Percentiles rank a stretch among this genome's conserved stretches.
Conservation (phyloP, 2,888 invertebrate genomes). For the Notocelia uddmanniana region DNA sequence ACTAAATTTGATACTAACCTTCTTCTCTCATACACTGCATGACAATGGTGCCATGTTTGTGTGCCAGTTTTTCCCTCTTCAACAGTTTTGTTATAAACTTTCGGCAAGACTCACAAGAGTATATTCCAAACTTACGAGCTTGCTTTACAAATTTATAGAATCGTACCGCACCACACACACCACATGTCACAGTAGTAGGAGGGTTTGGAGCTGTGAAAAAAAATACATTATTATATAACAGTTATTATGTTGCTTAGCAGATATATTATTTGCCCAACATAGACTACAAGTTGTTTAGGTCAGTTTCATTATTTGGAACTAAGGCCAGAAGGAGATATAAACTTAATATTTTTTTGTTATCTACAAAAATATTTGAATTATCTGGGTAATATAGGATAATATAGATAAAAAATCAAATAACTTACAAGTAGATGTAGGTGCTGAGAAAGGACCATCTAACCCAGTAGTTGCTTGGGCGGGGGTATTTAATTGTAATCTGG, state of each 20-base stretch:
- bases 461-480: conserved; percentile 74
- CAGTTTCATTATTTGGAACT: no score
- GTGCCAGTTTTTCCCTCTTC: conserved; percentile 87
- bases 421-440: conserved; percentile 76
- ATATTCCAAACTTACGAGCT: conserved; percentile 93
- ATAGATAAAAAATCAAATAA: conserved; percentile 43
- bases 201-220: conserved; percentile 81
- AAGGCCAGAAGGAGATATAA: no score
- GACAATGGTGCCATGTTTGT: conserved; percentile 81
- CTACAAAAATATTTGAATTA: no score
- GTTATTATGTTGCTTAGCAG: no score
- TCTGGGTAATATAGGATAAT: not conserved
- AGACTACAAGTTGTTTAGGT: no score
- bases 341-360: no score
- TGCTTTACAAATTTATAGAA: conserved; percentile 92
- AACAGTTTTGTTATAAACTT: conserved; percentile 94
- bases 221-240: conserved; percentile 17
- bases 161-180: conserved; percentile 91
- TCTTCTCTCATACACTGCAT: conserved; percentile 90
- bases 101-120: conserved; percentile 94
- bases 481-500: conserved; percentile 87
- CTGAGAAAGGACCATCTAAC: conserved; percentile 89
- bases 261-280: no score
- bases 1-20: conserved; percentile 63
- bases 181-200: conserved; percentile 90